Evolutionary conservation across 2,888 invertebrate genomes (phyloP), one percentile per base, ranked within the genome.

Genomic region (Rosalia funebris): DNA sequence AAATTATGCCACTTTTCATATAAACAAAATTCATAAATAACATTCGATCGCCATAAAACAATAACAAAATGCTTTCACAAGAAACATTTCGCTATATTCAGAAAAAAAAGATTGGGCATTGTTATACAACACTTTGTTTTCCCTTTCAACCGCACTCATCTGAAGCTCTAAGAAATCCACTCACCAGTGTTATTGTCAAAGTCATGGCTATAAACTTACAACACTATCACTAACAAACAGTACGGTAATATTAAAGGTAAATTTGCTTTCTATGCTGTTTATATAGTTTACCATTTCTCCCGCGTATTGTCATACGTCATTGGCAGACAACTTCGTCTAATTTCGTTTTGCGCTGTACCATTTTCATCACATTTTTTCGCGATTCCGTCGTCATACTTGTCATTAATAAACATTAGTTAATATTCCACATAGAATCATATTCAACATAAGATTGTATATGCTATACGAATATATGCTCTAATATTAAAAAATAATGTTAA

Each of bases 221-320:
- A 60, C 65, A 67, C 69, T 62, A 57, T 62, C 63, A 70, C 65
- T 52, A 42, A 60, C 54, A 53, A 68, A 68, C 60, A 61, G 41
- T 61, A 63, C 57, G 48, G 60, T 57, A 63, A 52, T 60, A 67
- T 67, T 67, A 67, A 69, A 68, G 60, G 65, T 58, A 57, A 52
- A 64, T 57, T 57, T 62, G 59, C 68, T 66, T 66, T 65, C 66
- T 66, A 64, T 55, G 60, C 46, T 61, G 65, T 63, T 69, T 70
- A 70, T 64, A 64, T 63, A 68, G 62, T 63, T 65, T 67, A 59
- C 67, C 70, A 69, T 70, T 70, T 69, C 70, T 69, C 70, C 67
- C 59, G 58, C 47, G 20, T 48, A 52, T 61, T 64, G 48, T 58
- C 44, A 42, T 55, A 54, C 60, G 56, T 54, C 37, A 45, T 10